These are phyloP conservation scores for Callinectes sapidus DNA, from an alignment of 2,888 invertebrate genomes.

Conservation along the genomic window DNA sequence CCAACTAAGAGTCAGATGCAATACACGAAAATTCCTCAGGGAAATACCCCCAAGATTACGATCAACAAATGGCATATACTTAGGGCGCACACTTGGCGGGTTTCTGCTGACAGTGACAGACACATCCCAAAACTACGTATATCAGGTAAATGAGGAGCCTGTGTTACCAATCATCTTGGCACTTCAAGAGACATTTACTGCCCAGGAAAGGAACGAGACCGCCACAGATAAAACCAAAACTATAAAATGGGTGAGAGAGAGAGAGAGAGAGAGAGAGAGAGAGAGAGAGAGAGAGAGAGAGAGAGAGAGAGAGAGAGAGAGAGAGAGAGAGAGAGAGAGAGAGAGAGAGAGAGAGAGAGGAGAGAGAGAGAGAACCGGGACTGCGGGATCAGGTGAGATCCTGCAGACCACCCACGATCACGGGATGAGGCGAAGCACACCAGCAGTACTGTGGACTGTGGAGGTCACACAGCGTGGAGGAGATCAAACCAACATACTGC, in stretches of 20 bases:
- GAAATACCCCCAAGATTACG: background rate
- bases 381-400: background rate
- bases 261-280: background rate
- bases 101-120: background rate
- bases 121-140: background rate
- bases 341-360: background rate
- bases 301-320: background rate
- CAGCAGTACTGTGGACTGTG: background rate
- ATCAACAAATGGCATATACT: background rate
- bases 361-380: background rate
- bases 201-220: background rate
- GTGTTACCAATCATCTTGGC: background rate
- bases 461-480: background rate
- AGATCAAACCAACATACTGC: slow-evolving; percentile 24
- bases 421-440: background rate
- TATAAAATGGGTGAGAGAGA: background rate
- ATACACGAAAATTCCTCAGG: background rate
- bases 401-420: background rate
- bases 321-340: background rate
- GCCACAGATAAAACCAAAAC: background rate
- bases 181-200: background rate
- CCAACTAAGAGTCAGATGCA: background rate
- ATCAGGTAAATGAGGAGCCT: background rate
- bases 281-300: background rate
- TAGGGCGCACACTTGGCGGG: background rate